These are phyloP conservation scores for Porites evermanni DNA, from an alignment of 92 coral and sea anemone species.

Conservation along the genomic window DNA sequence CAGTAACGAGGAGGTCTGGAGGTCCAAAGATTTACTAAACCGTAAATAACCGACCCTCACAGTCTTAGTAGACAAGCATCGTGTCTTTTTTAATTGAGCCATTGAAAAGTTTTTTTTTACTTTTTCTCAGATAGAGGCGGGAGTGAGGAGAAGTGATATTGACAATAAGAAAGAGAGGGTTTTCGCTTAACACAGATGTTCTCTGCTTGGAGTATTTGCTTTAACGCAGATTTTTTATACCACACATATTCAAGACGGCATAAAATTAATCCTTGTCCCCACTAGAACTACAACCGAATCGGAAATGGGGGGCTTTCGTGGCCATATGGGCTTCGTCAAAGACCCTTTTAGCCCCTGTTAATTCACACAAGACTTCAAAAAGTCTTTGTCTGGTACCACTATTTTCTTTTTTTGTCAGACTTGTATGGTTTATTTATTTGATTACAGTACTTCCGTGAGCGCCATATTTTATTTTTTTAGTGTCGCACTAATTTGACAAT, in stretches of 20 bases:
- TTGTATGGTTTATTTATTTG: neutral
- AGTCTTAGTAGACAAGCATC: too few species aligned
- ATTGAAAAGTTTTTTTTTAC: too few species aligned
- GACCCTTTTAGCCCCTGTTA: too few species aligned
- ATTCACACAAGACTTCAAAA: neutral
- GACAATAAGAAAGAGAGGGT: neutral
- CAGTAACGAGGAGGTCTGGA: too few species aligned
- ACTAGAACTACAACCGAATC: neutral
- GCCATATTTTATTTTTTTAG: neutral
- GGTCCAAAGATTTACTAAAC: too few species aligned
- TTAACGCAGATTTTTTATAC: neutral
- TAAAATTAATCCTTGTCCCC: neutral
- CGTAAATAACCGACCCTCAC: too few species aligned
- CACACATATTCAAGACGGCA: neutral
- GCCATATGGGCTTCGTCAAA: neutral
- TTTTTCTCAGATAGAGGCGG: too few species aligned
- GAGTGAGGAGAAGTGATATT: too few species aligned
- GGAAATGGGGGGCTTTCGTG: too few species aligned
- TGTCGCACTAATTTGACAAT: neutral
- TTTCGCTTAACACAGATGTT: neutral
- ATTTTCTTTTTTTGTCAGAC: too few species aligned
- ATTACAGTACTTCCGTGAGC: neutral
- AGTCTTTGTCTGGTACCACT: neutral
- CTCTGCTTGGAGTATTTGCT: neutral
- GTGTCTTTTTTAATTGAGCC: too few species aligned